Percentiles rank a stretch among this genome's conserved stretches.
phyloP scores from a whole-genome alignment of 2,113 vertebrate species.

The Ceyx margarethae region DNA sequence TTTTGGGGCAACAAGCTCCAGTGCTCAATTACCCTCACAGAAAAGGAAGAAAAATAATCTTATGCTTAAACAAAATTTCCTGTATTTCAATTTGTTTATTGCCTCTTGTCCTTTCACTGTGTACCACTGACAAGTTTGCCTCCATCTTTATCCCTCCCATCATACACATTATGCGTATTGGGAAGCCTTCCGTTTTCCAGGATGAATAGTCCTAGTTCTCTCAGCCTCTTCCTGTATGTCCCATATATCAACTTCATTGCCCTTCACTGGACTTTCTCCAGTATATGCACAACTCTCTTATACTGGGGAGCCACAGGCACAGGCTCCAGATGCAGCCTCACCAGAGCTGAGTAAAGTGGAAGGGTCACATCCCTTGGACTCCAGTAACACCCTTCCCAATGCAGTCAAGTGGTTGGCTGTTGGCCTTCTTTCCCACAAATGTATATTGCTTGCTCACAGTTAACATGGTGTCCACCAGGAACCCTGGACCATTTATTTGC shows the following conservation, averaged over 20 bases:
- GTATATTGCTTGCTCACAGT: neutral
- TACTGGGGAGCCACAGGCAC: neutral
- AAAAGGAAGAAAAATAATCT: neutral
- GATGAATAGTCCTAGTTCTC: neutral
- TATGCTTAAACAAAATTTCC: neutral
- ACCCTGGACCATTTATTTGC: neutral
- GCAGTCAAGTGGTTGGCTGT: neutral
- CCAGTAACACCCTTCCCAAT: neutral
- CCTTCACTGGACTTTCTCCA: neutral
- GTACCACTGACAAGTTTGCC: neutral
- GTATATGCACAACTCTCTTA: neutral
- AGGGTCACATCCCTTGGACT: neutral
- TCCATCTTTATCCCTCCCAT: neutral
- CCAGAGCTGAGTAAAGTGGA: neutral
- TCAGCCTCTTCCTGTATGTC: neutral
- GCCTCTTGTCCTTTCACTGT: neutral
- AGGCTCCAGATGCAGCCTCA: neutral
- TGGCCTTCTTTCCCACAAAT: neutral
- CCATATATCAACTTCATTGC: neutral
- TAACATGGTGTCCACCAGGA: neutral
- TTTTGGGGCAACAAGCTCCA: neutral
- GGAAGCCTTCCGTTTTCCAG: neutral
- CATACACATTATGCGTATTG: neutral
- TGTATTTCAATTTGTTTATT: neutral
- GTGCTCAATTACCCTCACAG: neutral